Percentiles rank a stretch among this genome's conserved stretches.
These are phyloP conservation scores for Gopherus evgoodei DNA, from an alignment of 2,113 vertebrate species.

Conservation along the genomic window DNA sequence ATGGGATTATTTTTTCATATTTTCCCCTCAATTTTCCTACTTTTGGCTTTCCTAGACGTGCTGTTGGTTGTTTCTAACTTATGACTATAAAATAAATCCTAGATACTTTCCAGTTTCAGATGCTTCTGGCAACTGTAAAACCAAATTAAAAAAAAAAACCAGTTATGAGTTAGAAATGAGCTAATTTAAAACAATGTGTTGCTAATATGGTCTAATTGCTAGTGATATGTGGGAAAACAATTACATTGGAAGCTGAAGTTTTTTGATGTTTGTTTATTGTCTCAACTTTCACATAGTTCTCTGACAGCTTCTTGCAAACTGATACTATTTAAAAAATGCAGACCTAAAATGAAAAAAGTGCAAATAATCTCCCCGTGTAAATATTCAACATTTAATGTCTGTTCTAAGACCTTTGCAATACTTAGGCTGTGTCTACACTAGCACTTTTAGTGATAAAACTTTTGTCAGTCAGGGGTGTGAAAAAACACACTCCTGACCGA, in stretches of 20 bases:
- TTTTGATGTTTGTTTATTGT: slow-evolving; percentile 72
- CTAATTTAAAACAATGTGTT: slow-evolving; percentile 71
- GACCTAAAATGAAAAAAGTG: slow-evolving; percentile 46
- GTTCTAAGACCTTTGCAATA: accelerated
- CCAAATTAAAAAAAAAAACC: slow-evolving; percentile 48
- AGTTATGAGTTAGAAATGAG: slow-evolving; percentile 53
- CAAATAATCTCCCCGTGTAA: slow-evolving; percentile 42
- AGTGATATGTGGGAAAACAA: slow-evolving; percentile 74
- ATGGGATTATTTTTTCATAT: not conserved
- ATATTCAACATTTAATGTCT: not conserved
- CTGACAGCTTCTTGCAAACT: slow-evolving; percentile 69
- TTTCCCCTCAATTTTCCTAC: slow-evolving; percentile 30
- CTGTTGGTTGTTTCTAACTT: not conserved
- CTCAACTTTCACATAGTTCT: slow-evolving; percentile 42
- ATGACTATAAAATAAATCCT: not conserved
- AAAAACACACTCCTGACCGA: no score
- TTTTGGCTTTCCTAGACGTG: slow-evolving; percentile 21
- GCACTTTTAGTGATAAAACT: no score
- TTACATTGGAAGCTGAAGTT: slow-evolving; percentile 70
- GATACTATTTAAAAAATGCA: slow-evolving; percentile 50
- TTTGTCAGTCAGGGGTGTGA: no score
- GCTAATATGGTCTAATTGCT: slow-evolving; percentile 75
- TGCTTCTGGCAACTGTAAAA: slow-evolving; percentile 51
- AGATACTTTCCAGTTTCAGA: slow-evolving; percentile 65
- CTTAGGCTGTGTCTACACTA: not conserved